Evolutionary conservation across 2,888 invertebrate genomes (phyloP), one percentile per base, ranked within the genome.

Genomic region (Congeria kusceri): DNA sequence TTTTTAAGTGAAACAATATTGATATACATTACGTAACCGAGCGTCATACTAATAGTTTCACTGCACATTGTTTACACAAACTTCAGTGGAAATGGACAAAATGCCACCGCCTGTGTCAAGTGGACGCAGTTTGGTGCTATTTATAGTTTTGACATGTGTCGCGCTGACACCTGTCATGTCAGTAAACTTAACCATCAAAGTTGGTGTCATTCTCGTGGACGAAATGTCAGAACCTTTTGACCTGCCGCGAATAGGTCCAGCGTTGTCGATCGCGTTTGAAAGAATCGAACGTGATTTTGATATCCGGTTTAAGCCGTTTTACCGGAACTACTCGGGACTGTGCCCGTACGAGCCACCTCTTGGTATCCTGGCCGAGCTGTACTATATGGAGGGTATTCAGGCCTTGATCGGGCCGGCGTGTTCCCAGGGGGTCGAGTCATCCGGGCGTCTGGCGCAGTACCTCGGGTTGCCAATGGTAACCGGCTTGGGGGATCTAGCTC

Each of bases 361-460:
- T 44, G 87, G 87, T 9, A 68, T 85, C 28, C 61, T 87, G 62
- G 75, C 86, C 25, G 85, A 87, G 20, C 63, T 87, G 20, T 85
- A 80, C 57, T 79, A 85, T 47, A 18, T 66, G 5, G 70, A 87
- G 2, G 47, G 63, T 11, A 77, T 87, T 0, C 77, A 75, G 25
- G 87, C 86, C 0, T 77, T 87, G 1, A 79, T 87, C 27, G 87
- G 87, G 25, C 87, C 87, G 3, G 86, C 87, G 39, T 87, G 87
- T 65, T 87, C 87, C 11, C 80, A 78, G 57, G 84, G 83, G 11
- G 61, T 87, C 5, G 53, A 80, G 62, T 76, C 86, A 0, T 73
- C 86, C 7, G 87, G 85, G 5, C 67, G 86, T 4, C 67, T 87
- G 27, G 87, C 87, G 0, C 80, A 84, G 25, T 83, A 84, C 49